These are phyloP conservation scores for Clunio marinus DNA, from an alignment of 2,888 invertebrate species.

Conservation along the genomic window DNA sequence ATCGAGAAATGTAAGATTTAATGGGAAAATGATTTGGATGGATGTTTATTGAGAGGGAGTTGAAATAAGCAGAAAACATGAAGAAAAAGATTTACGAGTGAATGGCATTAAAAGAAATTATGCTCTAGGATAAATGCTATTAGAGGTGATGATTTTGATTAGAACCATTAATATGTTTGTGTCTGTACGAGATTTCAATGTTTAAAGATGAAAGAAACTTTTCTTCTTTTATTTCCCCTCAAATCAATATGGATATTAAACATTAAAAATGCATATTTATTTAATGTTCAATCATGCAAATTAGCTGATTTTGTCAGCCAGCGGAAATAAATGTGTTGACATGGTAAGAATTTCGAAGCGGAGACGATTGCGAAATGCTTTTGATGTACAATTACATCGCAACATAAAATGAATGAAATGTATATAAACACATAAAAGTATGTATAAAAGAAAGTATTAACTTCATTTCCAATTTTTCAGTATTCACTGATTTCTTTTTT, in stretches of 20 bases:
- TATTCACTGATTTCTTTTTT: no score
- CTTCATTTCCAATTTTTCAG: no score
- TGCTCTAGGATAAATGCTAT: neutral
- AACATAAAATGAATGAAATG: no score
- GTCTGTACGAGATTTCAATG: no score
- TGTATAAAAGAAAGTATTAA: no score
- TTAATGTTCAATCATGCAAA: conserved; percentile 20
- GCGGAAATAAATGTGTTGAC: neutral
- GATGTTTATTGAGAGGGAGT: conserved; percentile 24
- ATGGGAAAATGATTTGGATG: conserved; percentile 34
- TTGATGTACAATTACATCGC: no score
- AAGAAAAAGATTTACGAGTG: conserved; percentile 20
- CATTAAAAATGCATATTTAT: conserved; percentile 4
- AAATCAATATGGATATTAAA: neutral
- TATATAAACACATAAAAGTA: no score
- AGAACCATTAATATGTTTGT: no score
- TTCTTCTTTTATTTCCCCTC: neutral
- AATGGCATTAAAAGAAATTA: neutral
- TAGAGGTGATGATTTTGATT: neutral
- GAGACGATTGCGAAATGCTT: no score
- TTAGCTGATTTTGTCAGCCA: neutral
- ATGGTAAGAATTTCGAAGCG: no score
- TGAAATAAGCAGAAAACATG: no score
- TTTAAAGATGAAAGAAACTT: no score
- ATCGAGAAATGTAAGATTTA: conserved; percentile 24